Conservation (phyloP, 2,113 vertebrate species). For the Osmerus eperlanus region DNA sequence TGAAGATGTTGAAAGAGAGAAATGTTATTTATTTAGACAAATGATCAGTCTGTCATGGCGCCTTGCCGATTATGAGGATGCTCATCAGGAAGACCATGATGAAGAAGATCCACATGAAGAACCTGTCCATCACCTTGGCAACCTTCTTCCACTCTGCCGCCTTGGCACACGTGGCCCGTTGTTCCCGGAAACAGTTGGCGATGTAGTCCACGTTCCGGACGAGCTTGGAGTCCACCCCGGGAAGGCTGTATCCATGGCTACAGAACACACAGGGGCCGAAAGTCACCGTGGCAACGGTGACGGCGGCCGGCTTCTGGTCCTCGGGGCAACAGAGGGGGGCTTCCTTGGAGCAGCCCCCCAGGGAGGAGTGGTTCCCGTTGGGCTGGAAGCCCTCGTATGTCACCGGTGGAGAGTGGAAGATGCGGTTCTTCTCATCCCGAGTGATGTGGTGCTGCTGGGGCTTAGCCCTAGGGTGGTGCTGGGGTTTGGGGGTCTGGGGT, state of each 20-base stretch:
- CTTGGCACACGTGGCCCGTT: conserved; percentile 85
- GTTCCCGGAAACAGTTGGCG: conserved; percentile 87
- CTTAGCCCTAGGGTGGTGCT: conserved; percentile 48
- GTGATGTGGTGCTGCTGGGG: conserved; percentile 60
- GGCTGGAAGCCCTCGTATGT: conserved; percentile 55
- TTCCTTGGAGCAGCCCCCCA: conserved; percentile 48
- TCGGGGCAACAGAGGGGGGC: conserved; percentile 38
- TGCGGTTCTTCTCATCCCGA: conserved; percentile 42
- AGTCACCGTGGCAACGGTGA: conserved; percentile 39
- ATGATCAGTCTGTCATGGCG: conserved; percentile 60
- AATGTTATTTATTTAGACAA: background rate
- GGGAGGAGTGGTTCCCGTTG: conserved; percentile 54
- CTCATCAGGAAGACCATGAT: conserved; percentile 98
- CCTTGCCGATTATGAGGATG: conserved; percentile 87
- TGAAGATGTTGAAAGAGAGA: background rate
- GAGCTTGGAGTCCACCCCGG: conserved; percentile 61
- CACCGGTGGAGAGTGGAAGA: conserved; percentile 32
- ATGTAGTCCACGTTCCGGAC: conserved; percentile 90
- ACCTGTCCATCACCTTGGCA: conserved; percentile 96
- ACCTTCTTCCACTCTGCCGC: conserved; percentile 97
- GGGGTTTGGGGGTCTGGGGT: conserved; percentile 51
- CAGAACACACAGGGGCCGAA: conserved; percentile 76
- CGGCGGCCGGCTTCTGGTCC: conserved; percentile 25
- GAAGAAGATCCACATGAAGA: conserved; percentile 99
- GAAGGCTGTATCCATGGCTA: conserved; percentile 34